A percentile compares a stretch with the other conserved stretches of the same genome.
phyloP scores from a whole-genome alignment of 1,140 invertebrate genomes.

The Druon quercuslanigerum region DNA sequence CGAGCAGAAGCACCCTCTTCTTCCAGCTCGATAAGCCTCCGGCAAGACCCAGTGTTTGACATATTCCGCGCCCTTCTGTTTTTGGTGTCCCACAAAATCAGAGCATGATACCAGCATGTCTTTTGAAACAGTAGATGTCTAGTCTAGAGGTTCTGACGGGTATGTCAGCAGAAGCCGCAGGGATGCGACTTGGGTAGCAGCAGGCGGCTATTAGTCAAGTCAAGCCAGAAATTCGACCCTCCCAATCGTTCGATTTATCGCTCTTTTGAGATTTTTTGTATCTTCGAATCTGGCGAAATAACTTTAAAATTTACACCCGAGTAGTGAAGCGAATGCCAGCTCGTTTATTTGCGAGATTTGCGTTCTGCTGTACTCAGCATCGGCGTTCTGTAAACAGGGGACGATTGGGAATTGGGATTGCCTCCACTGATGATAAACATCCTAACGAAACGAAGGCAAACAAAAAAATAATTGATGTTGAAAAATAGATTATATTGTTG shows the following conservation, averaged over 20 bases:
- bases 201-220: conserved; percentile 51
- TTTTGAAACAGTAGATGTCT: neutral
- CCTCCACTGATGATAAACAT: no score
- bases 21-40: conserved; percentile 29
- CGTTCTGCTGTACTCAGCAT: no score
- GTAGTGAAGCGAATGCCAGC: no score
- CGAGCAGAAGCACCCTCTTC: conserved; percentile 22
- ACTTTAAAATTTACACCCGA: no score
- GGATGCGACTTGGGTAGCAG: conserved; percentile 49
- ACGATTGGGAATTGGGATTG: no score
- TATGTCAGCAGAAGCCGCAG: conserved; percentile 31
- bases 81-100: conserved; percentile 29
- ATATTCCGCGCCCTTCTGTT: conserved; percentile 19
- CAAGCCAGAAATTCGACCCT: no score
- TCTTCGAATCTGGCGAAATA: no score
- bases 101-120: neutral
- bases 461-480: no score
- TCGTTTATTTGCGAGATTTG: neutral
- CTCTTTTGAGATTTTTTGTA: neutral
- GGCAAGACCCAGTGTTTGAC: conserved; percentile 25
- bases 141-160: neutral
- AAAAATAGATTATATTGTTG: no score
- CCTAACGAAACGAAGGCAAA: no score
- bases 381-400: no score
- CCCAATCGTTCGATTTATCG: neutral